A percentile compares a stretch with the other conserved stretches of the same genome.
Evolutionary conservation across 1,140 invertebrate species (phyloP).

Genomic region (Zophobas morio): DNA sequence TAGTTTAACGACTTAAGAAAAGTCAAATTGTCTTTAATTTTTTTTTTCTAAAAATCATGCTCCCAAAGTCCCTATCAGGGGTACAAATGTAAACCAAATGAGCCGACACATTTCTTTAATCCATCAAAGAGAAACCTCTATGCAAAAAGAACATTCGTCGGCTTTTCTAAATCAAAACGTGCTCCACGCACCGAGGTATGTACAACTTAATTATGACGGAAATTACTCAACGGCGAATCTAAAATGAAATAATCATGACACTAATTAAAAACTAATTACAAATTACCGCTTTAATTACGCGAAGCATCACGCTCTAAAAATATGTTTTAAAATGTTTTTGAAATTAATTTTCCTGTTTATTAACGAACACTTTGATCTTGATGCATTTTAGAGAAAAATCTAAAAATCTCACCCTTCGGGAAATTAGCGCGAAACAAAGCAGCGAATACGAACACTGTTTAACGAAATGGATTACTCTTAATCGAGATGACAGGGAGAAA

Average conservation of each 20-base stretch:
- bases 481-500: constrained; percentile 3
- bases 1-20: too few species aligned
- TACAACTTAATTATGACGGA: neutral
- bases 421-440: constrained; percentile 4
- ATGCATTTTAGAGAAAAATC: neutral
- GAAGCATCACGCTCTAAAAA: neutral
- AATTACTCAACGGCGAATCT: constrained; percentile 11
- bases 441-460: constrained; percentile 4
- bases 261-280: constrained; percentile 38
- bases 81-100: too few species aligned
- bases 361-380: constrained; percentile 1
- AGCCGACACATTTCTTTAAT: too few species aligned
- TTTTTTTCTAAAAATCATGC: too few species aligned
- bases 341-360: constrained; percentile 24
- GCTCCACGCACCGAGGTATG: neutral
- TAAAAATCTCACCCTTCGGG: neutral
- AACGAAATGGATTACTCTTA: constrained; percentile 1
- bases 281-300: constrained; percentile 9
- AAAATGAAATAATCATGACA: constrained; percentile 8
- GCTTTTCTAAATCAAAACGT: neutral
- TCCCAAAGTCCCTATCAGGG: too few species aligned
- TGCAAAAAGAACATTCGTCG: neutral
- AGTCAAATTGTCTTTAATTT: too few species aligned
- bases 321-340: constrained; percentile 6
- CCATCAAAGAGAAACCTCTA: too few species aligned